A percentile compares a stretch with the other conserved stretches of the same genome.
These are phyloP conservation scores for Athalia cordata DNA, from an alignment of 2,888 invertebrate genomes.

Conservation along the genomic window DNA sequence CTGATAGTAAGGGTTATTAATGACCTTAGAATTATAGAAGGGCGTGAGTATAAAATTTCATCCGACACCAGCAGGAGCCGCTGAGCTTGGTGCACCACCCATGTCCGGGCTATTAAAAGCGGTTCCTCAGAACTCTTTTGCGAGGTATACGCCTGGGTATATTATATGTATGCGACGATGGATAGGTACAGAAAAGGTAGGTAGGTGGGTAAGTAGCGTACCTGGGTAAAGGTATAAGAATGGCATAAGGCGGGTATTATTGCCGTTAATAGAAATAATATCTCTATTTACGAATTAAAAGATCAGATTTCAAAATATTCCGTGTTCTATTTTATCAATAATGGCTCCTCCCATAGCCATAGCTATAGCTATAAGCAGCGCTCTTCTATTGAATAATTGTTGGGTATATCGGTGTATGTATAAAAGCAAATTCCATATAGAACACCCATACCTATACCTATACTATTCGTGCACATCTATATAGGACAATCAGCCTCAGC, in stretches of 20 bases:
- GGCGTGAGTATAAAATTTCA: slow-evolving; percentile 60
- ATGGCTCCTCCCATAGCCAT: slow-evolving; percentile 55
- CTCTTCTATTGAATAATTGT: neutral
- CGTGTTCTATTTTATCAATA: slow-evolving; percentile 65
- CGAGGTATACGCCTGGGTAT: slow-evolving; percentile 42
- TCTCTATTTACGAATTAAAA: slow-evolving; percentile 69
- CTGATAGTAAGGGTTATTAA: slow-evolving; percentile 54
- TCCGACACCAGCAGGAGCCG: slow-evolving; percentile 56
- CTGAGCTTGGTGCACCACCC: slow-evolving; percentile 57
- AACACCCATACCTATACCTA: too few species aligned
- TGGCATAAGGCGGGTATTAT: neutral
- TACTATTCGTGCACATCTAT: too few species aligned
- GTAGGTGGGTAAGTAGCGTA: too few species aligned
- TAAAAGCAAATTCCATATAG: too few species aligned
- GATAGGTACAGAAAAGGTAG: neutral
- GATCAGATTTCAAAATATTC: slow-evolving; percentile 69
- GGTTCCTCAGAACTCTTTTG: slow-evolving; percentile 59
- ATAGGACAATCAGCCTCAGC: too few species aligned
- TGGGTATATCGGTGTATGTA: too few species aligned
- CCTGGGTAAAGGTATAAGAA: too few species aligned
- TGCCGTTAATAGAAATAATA: slow-evolving; percentile 62
- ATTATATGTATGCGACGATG: slow-evolving; percentile 45
- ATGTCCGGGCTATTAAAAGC: slow-evolving; percentile 69
- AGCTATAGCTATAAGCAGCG: slow-evolving; percentile 7
- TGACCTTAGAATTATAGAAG: slow-evolving; percentile 59